Conservation (phyloP, 2,888 invertebrate genomes). For the Hypena proboscidalis region DNA sequence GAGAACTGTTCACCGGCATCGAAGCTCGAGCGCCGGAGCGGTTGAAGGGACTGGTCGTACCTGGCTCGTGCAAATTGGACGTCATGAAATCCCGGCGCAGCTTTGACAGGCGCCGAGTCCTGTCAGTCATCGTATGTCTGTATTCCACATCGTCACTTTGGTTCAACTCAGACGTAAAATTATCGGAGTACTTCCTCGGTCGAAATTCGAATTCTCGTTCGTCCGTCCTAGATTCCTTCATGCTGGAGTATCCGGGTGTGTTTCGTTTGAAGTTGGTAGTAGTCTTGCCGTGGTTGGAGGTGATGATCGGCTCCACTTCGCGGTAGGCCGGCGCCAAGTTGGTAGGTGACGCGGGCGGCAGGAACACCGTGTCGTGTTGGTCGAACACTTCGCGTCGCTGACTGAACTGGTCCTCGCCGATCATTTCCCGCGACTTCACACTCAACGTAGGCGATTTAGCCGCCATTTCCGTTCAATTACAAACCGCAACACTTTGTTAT, state of each 20-base stretch:
- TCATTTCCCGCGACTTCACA: conserved; percentile 80
- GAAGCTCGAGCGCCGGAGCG: conserved; percentile 73
- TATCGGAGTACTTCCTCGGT: conserved; percentile 78
- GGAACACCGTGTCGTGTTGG: conserved; percentile 80
- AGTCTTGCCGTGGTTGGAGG: conserved; percentile 78
- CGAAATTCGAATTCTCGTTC: conserved; percentile 70
- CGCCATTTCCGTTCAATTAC: conserved; percentile 82
- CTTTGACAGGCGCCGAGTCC: conserved; percentile 75
- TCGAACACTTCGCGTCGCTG: conserved; percentile 82
- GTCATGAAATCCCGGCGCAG: conserved; percentile 75
- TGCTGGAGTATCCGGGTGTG: conserved; percentile 75
- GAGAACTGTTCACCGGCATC: conserved; percentile 65
- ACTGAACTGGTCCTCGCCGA: conserved; percentile 81
- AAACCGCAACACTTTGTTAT: conserved; percentile 83
- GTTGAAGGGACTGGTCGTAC: conserved; percentile 59
- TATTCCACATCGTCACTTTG: conserved; percentile 79
- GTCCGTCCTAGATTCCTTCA: conserved; percentile 74
- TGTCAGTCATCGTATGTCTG: conserved; percentile 73
- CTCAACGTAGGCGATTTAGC: conserved; percentile 80
- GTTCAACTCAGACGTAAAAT: conserved; percentile 75
- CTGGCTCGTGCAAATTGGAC: conserved; percentile 77
- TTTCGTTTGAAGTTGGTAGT: conserved; percentile 78
- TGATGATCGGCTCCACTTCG: conserved; percentile 71
- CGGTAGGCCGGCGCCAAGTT: conserved; percentile 56
- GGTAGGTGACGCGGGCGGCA: conserved; percentile 71